Percentiles rank a stretch among this genome's conserved stretches.
These are phyloP conservation scores for Andrena camellia DNA, from an alignment of 2,888 invertebrate species.

Conservation along the genomic window DNA sequence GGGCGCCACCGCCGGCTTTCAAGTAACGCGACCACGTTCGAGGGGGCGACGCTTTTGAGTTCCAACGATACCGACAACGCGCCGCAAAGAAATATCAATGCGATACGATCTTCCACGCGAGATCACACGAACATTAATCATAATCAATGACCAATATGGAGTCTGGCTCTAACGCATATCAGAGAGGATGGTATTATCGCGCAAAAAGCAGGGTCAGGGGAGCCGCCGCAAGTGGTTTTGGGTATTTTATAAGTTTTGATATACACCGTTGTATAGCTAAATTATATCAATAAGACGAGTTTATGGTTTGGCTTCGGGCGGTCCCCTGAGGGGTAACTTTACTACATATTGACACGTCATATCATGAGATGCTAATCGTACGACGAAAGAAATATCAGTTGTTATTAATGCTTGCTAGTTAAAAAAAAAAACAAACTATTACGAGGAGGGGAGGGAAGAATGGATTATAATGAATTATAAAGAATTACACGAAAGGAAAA, in stretches of 20 bases:
- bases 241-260: slow-evolving; percentile 85
- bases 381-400: slow-evolving; percentile 74
- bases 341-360: slow-evolving; percentile 83
- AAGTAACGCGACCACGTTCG: slow-evolving; percentile 71
- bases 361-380: slow-evolving; percentile 79
- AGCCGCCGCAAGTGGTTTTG: slow-evolving; percentile 80
- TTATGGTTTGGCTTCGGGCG: slow-evolving; percentile 79
- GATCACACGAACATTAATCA: slow-evolving; percentile 59
- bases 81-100: slow-evolving; percentile 6
- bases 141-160: slow-evolving; percentile 81
- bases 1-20: slow-evolving; percentile 82
- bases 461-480: slow-evolving; percentile 71
- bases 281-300: slow-evolving; percentile 76
- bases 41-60: slow-evolving; percentile 19
- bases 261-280: slow-evolving; percentile 81
- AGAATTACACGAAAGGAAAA: slow-evolving; percentile 63
- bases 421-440: slow-evolving; percentile 63
- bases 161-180: slow-evolving; percentile 85
- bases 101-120: slow-evolving; percentile 13
- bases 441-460: slow-evolving; percentile 63
- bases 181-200: slow-evolving; percentile 73
- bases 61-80: slow-evolving; percentile 29
- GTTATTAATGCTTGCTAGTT: slow-evolving; percentile 82
- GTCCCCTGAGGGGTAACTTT: slow-evolving; percentile 77
- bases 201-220: slow-evolving; percentile 74